These are phyloP conservation scores for Austrolebias charrua DNA, from an alignment of 2,797 vertebrate species.

Conservation along the genomic window DNA sequence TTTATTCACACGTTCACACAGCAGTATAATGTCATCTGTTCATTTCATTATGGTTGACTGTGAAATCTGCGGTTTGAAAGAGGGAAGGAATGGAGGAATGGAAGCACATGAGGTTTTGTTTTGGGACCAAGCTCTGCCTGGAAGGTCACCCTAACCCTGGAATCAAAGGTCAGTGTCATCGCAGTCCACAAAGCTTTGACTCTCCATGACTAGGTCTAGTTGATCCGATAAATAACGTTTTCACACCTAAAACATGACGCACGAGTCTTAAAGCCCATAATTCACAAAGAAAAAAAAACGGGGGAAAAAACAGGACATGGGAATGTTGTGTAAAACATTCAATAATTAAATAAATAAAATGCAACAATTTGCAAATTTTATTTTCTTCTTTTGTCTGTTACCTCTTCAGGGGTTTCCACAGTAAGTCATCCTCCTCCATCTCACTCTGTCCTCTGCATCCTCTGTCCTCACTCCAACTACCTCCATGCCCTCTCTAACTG, in stretches of 20 bases:
- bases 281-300: no score
- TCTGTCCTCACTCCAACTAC: no score
- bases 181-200: slow-evolving; percentile 43
- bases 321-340: no score
- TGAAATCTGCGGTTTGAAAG: slow-evolving; percentile 38
- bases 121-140: slow-evolving; percentile 44
- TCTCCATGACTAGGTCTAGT: slow-evolving; percentile 41
- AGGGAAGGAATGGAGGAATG: slow-evolving; percentile 54
- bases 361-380: no score
- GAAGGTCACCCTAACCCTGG: slow-evolving; percentile 68
- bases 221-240: slow-evolving; percentile 64
- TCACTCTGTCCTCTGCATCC: no score
- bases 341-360: no score
- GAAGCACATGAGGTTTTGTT: slow-evolving; percentile 55
- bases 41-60: slow-evolving; percentile 27
- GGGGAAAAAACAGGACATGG: no score
- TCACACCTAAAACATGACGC: slow-evolving; percentile 28
- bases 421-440: no score
- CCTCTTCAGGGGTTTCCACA: no score
- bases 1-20: slow-evolving; percentile 18
- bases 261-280: not conserved
- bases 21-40: slow-evolving; percentile 38
- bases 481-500: no score
- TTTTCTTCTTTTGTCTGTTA: no score
- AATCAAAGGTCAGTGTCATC: slow-evolving; percentile 49